phyloP scores from a whole-genome alignment of 2,888 invertebrate genomes.

The Nephrotoma flavescens region DNA sequence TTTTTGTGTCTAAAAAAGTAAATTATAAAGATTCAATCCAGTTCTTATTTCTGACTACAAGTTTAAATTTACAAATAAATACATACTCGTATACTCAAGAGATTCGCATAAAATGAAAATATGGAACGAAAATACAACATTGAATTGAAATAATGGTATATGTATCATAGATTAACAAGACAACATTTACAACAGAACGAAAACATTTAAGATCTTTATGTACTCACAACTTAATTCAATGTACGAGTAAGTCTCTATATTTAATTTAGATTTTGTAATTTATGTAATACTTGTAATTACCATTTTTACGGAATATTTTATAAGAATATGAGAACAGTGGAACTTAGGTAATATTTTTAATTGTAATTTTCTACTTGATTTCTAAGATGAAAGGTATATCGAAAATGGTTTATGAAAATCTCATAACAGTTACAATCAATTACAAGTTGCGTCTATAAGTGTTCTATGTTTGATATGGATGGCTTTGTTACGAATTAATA shows the following conservation, averaged over 20 bases:
- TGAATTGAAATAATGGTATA: background rate
- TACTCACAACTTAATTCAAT: background rate
- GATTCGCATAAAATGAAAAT: background rate
- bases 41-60: background rate
- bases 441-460: too few species aligned
- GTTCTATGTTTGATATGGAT: too few species aligned
- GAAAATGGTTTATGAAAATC: background rate
- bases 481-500: too few species aligned
- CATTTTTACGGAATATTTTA: background rate
- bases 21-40: background rate
- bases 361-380: background rate
- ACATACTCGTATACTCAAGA: background rate
- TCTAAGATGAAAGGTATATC: background rate
- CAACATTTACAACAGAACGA: background rate
- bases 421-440: too few species aligned
- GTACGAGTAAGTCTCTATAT: background rate
- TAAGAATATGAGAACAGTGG: background rate
- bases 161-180: background rate
- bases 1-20: background rate
- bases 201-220: background rate
- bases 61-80: background rate
- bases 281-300: background rate
- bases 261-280: background rate
- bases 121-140: background rate
- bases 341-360: background rate